Base-by-base conservation (phyloP, 1,140 invertebrate species). In the Nasonia longicornis region DNA sequence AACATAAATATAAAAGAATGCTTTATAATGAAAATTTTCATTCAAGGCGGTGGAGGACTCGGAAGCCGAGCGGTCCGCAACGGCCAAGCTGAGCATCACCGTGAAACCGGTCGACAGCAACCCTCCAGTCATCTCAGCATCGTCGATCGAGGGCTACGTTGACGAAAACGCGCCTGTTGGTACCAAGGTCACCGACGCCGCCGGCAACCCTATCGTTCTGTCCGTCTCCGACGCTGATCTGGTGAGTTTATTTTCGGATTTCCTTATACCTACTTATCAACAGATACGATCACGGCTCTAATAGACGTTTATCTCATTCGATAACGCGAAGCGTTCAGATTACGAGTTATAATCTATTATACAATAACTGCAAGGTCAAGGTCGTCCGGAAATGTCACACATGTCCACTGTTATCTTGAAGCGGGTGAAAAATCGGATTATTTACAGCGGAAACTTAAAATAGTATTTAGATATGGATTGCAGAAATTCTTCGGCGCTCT, bases 101-200 rank as follows among this genome's bases (percentile, higher is more conserved):
- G 95, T 97, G 0, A 94, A 96, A 83, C 95, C 96, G 11, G 95
- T 97, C 0, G 96, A 97, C 89, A 94, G 95, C 48, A 95, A 95
- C 89, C 96, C 96, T 11, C 96, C 97, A 0, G 93, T 94, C 31
- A 95, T 97, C 67, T 90, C 91, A 1, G 93, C 95, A 0, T 93
- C 95, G 0, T 91, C 94, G 8, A 91, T 93, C 38, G 95, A 96
- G 85, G 96, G 96, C 1, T 95, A 93, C 85, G 96, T 97, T 0
- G 93, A 96, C 85, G 97, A 98, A 89, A 97, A 97, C 86, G 95
- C 96, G 0, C 93, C 96, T 0, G 92, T 96, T 67, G 96, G 96
- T 22, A 97, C 96, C 3, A 93, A 93, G 87, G 95, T 98, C 10
- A 87, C 96, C 58, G 95, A 96, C 84, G 87, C 87, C 2, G 90